Evolutionary conservation across 1,140 invertebrate genomes (phyloP).

Genomic region (Nasonia giraulti): DNA sequence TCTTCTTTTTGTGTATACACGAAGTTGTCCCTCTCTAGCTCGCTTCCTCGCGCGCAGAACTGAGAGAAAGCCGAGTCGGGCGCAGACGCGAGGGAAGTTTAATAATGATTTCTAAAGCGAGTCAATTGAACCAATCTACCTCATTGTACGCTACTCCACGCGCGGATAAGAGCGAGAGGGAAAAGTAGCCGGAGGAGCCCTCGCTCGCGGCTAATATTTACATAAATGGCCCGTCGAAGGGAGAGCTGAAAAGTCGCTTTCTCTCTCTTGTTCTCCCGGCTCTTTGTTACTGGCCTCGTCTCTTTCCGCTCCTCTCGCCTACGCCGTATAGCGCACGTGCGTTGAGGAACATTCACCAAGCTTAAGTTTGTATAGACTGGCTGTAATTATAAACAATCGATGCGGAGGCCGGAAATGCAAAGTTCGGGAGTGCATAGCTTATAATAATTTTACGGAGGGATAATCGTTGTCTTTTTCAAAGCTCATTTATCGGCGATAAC

Average conservation of each 20-base stretch:
- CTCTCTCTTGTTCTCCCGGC: conserved; percentile 1
- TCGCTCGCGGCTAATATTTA: conserved; percentile 41
- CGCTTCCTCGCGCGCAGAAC: not conserved
- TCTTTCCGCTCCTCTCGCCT: not conserved
- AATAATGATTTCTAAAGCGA: conserved; percentile 40
- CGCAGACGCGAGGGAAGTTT: conserved; percentile 7
- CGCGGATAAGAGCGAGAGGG: conserved; percentile 9
- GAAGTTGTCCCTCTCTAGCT: not conserved
- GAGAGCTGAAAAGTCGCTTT: conserved; percentile 17
- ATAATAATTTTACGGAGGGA: too few relatives aligned
- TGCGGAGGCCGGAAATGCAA: too few relatives aligned
- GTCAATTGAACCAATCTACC: conserved; percentile 37
- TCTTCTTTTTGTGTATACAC: not conserved
- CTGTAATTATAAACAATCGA: not conserved
- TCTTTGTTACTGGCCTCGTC: not conserved
- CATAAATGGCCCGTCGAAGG: conserved; percentile 37
- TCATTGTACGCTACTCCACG: not conserved
- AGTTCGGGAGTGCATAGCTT: too few relatives aligned
- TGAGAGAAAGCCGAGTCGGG: not conserved
- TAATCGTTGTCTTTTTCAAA: too few relatives aligned
- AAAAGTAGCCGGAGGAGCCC: not conserved
- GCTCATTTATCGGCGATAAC: too few relatives aligned
- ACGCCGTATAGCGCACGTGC: not conserved
- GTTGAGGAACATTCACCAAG: not conserved
- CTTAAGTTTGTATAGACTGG: not conserved